Evolutionary conservation across 2,888 invertebrate genomes (phyloP), one percentile per base, ranked within the genome.

Genomic region (Cryptocephalus moraei): DNA sequence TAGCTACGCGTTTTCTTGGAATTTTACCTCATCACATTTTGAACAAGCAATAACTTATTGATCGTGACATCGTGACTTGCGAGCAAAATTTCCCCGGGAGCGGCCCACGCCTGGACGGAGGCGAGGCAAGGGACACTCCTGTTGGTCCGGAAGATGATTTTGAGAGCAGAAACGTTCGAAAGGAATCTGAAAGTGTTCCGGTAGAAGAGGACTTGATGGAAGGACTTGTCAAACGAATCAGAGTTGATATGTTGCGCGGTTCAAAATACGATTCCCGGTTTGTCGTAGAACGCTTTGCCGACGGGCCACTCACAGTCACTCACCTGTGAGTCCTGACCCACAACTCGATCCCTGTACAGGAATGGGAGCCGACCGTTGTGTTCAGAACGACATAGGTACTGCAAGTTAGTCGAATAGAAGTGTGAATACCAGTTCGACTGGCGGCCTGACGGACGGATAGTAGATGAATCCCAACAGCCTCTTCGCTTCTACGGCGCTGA

Each of bases 381-480:
- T 79, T 76, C 38, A 88, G 69, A 47, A 79, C 64, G 39, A 88
- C 75, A 53, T 78, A n/a, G n/a, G n/a, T n/a, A 77, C 61, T 74
- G 73, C 41, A 87, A 68, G 58, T 79, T 73, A 40, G 86, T 70
- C 49, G 78, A 74, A 82, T 12, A 80, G 72, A 49, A 87, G 81
- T 43, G 76, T 74, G 49, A 88, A 74, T 40, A 78, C 78, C 33
- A 88, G 70, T 51, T 78, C 78, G 1, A 86, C 75, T 12, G 88
- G 88, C 8, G 87, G 85, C 62, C 80, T 82, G 39, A 82, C 79
- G 41, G 84, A 81, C 41, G 76, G 71, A 60, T 83, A 86, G 1
- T 80, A 81, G 58, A 87, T 69, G 63, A 85, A 88, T 11, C 87
- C 87, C 49, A 76, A 75, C 8, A 73, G 64, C 58, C 69, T 69